Percentiles rank a stretch among this genome's conserved stretches.
phyloP scores from a whole-genome alignment of 2,797 vertebrate genomes.

The Graptemys geographica region DNA sequence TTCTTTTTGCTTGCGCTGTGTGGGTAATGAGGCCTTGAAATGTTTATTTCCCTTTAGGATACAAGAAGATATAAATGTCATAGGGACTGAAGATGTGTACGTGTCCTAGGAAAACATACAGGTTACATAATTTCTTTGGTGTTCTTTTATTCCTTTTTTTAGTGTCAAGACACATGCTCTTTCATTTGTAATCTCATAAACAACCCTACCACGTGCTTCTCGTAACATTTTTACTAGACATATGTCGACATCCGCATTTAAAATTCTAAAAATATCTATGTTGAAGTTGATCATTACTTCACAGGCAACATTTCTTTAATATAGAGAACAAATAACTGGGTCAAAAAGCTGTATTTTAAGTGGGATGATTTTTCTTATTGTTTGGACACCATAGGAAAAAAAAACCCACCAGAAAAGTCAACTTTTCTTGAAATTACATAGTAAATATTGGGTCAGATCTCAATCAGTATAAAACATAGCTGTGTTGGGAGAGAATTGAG shows the following conservation, averaged over 20 bases:
- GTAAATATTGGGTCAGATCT: not conserved
- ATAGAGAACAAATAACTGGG: not conserved
- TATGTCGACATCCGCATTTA: not conserved
- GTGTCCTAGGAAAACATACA: not conserved
- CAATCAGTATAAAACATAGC: not conserved
- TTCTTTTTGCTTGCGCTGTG: not conserved
- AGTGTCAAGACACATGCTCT: not conserved
- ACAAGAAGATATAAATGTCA: not conserved
- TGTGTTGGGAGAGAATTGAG: not conserved
- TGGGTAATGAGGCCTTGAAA: not conserved
- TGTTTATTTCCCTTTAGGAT: not conserved
- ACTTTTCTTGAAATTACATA: not conserved
- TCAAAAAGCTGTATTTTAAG: not conserved
- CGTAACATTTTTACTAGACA: not conserved
- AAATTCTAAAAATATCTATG: not conserved
- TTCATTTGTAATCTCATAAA: not conserved
- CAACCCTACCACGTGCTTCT: not conserved
- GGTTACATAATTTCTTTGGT: not conserved
- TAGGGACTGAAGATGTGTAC: rapidly evolving
- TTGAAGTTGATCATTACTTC: not conserved
- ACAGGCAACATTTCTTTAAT: not conserved
- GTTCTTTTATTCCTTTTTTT: not conserved
- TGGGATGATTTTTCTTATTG: not conserved
- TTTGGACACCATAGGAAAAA: not conserved
- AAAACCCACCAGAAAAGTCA: not conserved